phyloP scores from a whole-genome alignment of 1,140 invertebrate species.

The Rhopalosiphum padi region DNA sequence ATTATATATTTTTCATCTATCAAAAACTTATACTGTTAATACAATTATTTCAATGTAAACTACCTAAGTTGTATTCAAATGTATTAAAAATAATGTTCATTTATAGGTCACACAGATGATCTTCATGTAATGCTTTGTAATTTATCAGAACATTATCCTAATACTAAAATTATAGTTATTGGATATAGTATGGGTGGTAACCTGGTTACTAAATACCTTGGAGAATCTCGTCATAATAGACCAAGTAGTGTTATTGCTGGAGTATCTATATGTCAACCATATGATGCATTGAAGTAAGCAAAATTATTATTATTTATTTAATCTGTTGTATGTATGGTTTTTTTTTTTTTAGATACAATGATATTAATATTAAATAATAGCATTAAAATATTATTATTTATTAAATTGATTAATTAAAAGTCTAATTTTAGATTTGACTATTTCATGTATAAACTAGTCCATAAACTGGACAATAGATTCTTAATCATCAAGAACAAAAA shows the following conservation, averaged over 20 bases:
- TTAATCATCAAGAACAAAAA: background rate
- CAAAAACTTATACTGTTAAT: background rate
- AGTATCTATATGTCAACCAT: conserved; percentile 91
- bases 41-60: background rate
- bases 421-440: background rate
- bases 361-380: too few species aligned
- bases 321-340: background rate
- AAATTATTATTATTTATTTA: background rate
- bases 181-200: conserved; percentile 93
- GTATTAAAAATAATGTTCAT: background rate
- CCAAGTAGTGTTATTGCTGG: conserved; percentile 80
- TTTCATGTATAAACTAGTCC: background rate
- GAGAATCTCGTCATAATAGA: conserved; percentile 72
- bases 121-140: conserved; percentile 80
- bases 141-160: conserved; percentile 75
- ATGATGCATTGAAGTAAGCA: conserved; percentile 82
- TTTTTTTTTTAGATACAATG: background rate
- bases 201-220: conserved; percentile 87
- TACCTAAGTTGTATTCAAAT: background rate
- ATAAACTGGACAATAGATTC: background rate
- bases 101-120: conserved; percentile 83
- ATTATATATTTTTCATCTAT: background rate
- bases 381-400: background rate
- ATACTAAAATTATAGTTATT: conserved; percentile 79
- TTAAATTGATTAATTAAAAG: background rate